Percentiles rank a stretch among this genome's conserved stretches.
Conservation (phyloP, 2,888 invertebrate genomes). For the Pristionchus maxplancki region DNA sequence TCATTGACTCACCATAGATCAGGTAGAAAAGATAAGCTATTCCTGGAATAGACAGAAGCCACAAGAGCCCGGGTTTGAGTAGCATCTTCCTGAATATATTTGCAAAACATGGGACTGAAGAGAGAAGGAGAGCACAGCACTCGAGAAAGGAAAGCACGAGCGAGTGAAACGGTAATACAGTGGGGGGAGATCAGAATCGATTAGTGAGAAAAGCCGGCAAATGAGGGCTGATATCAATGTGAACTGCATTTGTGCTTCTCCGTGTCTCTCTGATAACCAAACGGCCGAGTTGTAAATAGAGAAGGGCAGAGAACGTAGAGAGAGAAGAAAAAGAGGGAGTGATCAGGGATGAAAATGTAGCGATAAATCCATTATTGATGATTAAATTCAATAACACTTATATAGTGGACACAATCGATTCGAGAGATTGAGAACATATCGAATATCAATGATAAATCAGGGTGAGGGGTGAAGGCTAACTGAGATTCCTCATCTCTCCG, state of each 20-base stretch:
- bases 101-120: too few relatives aligned
- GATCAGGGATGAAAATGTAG: neutral
- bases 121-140: too few relatives aligned
- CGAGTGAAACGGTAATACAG: neutral
- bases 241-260: neutral
- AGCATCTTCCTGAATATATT: neutral
- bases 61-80: neutral
- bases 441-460: neutral
- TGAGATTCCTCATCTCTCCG: neutral
- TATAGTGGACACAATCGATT: too few relatives aligned
- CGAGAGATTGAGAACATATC: neutral
- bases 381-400: too few relatives aligned
- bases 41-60: neutral
- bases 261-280: neutral
- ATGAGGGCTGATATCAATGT: neutral
- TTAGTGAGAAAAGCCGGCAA: neutral
- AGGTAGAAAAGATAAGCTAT: neutral
- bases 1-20: neutral
- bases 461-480: neutral
- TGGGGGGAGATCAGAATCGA: neutral
- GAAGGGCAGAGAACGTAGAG: neutral
- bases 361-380: neutral
- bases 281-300: slow-evolving; percentile 1
- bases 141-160: too few relatives aligned
- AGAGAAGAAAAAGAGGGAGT: neutral